Conservation (phyloP, 2,113 vertebrate genomes). For the Chaetodon trifascialis region DNA sequence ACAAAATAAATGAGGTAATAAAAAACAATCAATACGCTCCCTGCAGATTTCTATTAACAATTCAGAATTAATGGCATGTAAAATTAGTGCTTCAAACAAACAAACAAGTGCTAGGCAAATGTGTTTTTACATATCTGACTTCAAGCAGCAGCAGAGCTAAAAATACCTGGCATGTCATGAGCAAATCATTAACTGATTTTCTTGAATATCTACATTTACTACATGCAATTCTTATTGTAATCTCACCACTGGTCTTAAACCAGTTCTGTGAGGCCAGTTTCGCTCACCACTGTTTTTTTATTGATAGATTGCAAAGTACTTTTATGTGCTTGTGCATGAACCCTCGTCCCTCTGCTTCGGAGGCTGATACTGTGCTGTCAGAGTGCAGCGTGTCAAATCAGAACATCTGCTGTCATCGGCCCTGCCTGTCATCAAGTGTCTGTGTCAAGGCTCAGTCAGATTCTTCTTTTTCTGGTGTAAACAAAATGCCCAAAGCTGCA, state of each 20-base stretch:
- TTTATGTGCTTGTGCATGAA: neutral
- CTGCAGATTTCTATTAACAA: constrained; percentile 36
- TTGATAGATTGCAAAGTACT: neutral
- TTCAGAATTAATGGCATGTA: constrained; percentile 47
- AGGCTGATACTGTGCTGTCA: constrained; percentile 53
- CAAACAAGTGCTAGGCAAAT: neutral
- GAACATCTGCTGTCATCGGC: constrained; percentile 53
- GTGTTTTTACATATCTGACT: constrained; percentile 4
- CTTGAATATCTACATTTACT: neutral
- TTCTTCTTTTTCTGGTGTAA: neutral
- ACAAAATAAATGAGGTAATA: constrained; percentile 49
- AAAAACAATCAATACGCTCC: constrained; percentile 46
- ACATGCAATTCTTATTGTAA: neutral
- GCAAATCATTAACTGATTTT: neutral
- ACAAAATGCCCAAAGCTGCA: constrained; percentile 9
- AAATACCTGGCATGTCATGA: neutral
- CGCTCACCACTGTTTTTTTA: neutral
- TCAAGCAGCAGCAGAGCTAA: neutral
- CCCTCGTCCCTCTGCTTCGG: constrained; percentile 27
- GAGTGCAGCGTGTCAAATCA: constrained; percentile 40
- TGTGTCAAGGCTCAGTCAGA: constrained; percentile 6
- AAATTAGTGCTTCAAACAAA: constrained; percentile 36
- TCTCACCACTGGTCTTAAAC: neutral
- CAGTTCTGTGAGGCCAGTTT: neutral
- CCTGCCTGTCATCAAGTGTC: constrained; percentile 33